phyloP scores from a whole-genome alignment of 2,113 vertebrate species.

The Petromus typicus region DNA sequence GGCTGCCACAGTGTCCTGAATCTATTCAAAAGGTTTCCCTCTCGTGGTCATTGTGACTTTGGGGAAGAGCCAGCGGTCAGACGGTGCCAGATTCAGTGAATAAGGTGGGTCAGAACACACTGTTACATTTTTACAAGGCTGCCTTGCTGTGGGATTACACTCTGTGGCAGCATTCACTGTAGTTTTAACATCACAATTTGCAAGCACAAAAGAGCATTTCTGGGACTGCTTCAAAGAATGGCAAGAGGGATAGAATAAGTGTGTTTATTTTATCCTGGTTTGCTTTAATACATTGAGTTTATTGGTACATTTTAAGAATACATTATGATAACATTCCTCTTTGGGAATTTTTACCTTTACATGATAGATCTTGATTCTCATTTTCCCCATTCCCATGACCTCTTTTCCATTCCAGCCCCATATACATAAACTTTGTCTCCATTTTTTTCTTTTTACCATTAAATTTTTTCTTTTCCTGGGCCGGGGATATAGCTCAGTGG shows the following conservation, averaged over 20 bases:
- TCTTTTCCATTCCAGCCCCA: no score
- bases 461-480: no score
- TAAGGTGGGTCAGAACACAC: not conserved
- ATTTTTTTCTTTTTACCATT: no score
- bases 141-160: not conserved
- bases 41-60: not conserved
- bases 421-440: no score
- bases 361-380: no score
- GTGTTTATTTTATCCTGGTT: not conserved
- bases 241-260: not conserved
- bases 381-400: no score
- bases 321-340: no score
- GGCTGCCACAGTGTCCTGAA: not conserved
- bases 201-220: not conserved
- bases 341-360: no score
- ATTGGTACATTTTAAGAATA: no score
- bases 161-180: not conserved
- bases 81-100: not conserved
- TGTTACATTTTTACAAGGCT: not conserved
- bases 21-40: not conserved
- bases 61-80: not conserved
- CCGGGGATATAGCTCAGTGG: no score
- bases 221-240: not conserved
- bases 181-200: not conserved
- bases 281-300: no score